Evolutionary conservation across 2,797 vertebrate species (phyloP), one percentile per base, ranked within the genome.

Genomic region (Acipenser transmontanus): DNA sequence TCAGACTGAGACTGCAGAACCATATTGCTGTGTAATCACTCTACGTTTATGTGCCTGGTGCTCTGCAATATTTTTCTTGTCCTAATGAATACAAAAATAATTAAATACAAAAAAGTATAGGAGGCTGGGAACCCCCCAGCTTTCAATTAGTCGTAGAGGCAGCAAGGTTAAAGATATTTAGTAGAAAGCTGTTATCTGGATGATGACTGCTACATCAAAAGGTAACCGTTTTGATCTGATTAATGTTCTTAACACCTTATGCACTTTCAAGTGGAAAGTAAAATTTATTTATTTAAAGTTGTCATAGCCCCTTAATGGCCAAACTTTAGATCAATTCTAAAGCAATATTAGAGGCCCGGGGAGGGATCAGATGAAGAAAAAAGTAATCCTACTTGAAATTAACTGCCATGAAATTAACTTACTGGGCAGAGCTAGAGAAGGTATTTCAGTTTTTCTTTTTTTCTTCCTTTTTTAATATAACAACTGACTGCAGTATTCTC

Each of bases 221-320:
- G 76, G 75, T 59, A 66, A 66, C 71, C 72, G 49, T 68, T 77
- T 70, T 80, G 74, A 85, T 76, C 72, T 73, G 83, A 84, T 86
- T 82, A 80, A 75, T 75, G 67, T 12, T 57, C 17, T 17, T 59
- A 0, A 68, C 70, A 61, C 59, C 76, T 80, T 78, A 76, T 75
- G 14, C 11, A 1, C 52, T 63, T 57, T 77, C 71, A 49, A 48
- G 76, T 77, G 71, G 70, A 77, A 34, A 34, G 34, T 34, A 17
- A 17, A 17, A 34, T 34, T 34, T 34, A 4, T 34, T 34, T 34
- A 4, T 34, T 34, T 34, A 4, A 34, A 4, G 34, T 34, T 34
- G 0, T 34, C 34, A 34, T 34, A 34, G 34, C 34, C 34, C 34
- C 3, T 34, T 34, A 34, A 34, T 34, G 34, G 34, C 34, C 34